Evolutionary conservation across 2,888 invertebrate genomes (phyloP).

Genomic region (Agriopis aurantiaria): DNA sequence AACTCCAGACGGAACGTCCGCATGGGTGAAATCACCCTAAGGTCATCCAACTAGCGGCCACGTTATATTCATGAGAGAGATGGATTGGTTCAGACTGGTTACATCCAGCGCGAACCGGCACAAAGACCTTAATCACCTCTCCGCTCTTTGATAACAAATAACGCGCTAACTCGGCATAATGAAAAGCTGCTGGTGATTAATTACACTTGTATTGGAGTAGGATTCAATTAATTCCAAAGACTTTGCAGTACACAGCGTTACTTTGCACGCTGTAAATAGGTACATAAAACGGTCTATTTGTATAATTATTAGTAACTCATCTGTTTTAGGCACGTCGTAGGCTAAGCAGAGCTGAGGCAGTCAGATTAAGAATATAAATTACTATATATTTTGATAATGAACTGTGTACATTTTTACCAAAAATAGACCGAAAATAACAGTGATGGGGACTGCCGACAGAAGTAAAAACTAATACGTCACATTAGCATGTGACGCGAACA

Average conservation of each 20-base stretch:
- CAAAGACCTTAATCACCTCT: slow-evolving; percentile 26
- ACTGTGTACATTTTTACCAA: too few relatives aligned
- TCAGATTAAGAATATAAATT: too few relatives aligned
- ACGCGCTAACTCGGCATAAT: slow-evolving; percentile 22
- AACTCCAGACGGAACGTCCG: too few relatives aligned
- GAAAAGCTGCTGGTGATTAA: slow-evolving; percentile 32
- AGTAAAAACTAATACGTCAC: too few relatives aligned
- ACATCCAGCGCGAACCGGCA: background rate
- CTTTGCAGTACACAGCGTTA: slow-evolving; percentile 8
- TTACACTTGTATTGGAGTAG: slow-evolving; percentile 29
- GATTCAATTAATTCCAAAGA: slow-evolving; percentile 25
- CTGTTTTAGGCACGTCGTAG: too few relatives aligned
- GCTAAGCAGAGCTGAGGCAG: too few relatives aligned
- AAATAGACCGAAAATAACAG: too few relatives aligned
- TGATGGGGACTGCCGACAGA: too few relatives aligned
- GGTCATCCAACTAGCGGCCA: background rate
- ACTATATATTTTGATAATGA: too few relatives aligned
- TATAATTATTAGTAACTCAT: too few relatives aligned
- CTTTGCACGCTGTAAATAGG: background rate
- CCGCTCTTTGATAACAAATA: slow-evolving; percentile 30
- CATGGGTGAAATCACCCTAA: too few relatives aligned
- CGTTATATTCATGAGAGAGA: background rate
- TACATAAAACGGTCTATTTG: background rate
- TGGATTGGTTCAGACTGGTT: background rate
- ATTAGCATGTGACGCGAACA: too few relatives aligned